Evolutionary conservation across 1,140 invertebrate genomes (phyloP).

Genomic region (Macrotrachela quadricornifera): DNA sequence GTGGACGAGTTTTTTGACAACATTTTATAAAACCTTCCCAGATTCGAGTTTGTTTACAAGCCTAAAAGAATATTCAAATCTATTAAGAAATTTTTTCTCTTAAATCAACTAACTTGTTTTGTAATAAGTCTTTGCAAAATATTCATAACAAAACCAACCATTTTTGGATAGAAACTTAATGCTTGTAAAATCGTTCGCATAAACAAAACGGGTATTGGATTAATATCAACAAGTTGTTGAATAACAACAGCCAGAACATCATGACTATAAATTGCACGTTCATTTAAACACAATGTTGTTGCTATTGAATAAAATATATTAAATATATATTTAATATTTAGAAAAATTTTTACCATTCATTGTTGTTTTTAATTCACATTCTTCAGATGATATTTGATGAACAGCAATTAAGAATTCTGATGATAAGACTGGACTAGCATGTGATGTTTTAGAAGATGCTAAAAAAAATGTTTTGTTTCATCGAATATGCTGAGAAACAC

Average conservation of each 20-base stretch:
- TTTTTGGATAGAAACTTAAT: constrained; percentile 57
- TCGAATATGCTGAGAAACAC: background rate
- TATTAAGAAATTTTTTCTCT: too few species aligned
- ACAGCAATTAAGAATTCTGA: constrained; percentile 73
- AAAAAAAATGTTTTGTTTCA: constrained; percentile 1
- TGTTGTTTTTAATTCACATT: constrained; percentile 75
- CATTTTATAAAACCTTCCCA: constrained; percentile 96
- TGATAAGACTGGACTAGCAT: constrained; percentile 55
- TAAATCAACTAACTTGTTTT: too few species aligned
- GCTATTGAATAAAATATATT: constrained; percentile 35
- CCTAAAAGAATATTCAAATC: too few species aligned
- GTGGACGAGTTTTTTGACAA: constrained; percentile 66
- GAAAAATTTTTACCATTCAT: constrained; percentile 73
- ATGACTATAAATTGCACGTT: constrained; percentile 55
- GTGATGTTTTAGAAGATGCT: constrained; percentile 8
- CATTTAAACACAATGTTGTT: constrained; percentile 70
- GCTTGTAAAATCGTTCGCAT: constrained; percentile 91
- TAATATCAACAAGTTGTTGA: constrained; percentile 69
- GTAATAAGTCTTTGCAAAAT: constrained; percentile 66
- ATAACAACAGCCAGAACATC: constrained; percentile 71
- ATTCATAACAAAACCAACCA: constrained; percentile 76
- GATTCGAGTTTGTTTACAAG: constrained; percentile 79
- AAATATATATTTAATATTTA: background rate
- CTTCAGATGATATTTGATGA: constrained; percentile 63
- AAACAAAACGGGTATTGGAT: constrained; percentile 65